Conservation (phyloP, 2,797 vertebrate species). For the Cygnus olor region DNA sequence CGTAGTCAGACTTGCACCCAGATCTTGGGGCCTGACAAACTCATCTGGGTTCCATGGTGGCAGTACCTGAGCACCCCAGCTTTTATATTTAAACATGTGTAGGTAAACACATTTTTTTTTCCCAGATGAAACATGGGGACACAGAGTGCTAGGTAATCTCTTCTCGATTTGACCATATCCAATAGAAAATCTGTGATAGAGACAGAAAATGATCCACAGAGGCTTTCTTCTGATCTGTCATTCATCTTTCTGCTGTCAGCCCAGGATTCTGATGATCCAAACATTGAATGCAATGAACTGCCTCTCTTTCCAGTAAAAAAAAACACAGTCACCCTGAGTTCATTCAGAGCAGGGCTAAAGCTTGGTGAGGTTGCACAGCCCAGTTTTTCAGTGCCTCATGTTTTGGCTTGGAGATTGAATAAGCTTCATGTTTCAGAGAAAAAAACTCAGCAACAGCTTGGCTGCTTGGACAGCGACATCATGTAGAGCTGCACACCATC, state of each 20-base stretch:
- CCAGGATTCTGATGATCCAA: not conserved
- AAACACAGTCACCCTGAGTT: fast-evolving
- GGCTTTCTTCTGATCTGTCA: not conserved
- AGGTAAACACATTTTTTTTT: not conserved
- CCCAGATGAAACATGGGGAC: not conserved
- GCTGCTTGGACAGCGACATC: not conserved
- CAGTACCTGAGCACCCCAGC: not conserved
- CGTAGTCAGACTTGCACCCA: not conserved
- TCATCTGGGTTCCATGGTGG: not conserved
- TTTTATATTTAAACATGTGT: not conserved
- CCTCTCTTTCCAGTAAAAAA: not conserved
- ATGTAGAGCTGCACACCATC: fast-evolving
- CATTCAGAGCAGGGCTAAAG: not conserved
- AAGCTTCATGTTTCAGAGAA: not conserved
- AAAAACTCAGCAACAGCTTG: not conserved
- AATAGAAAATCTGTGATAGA: not conserved
- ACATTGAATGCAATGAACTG: not conserved
- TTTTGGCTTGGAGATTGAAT: not conserved
- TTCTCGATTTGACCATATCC: not conserved
- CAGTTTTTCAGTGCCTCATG: not conserved
- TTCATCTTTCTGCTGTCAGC: not conserved
- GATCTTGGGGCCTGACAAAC: not conserved
- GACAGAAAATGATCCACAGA: not conserved
- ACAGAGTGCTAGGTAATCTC: not conserved
- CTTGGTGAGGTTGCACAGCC: fast-evolving